Conservation (phyloP, 2,797 vertebrate species). For the Danio choprae region DNA sequence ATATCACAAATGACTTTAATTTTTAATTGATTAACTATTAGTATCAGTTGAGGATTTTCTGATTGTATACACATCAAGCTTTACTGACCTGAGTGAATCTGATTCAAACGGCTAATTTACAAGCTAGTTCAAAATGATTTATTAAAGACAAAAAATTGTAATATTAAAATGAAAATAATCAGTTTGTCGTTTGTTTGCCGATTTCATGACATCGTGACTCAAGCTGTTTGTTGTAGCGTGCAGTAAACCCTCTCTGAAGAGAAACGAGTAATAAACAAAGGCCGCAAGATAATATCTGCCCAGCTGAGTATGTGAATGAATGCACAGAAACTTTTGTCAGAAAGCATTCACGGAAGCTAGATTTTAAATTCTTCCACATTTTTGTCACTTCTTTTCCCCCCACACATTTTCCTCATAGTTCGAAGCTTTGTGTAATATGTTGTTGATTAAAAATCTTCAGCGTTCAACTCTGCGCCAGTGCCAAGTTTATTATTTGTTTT, state of each 20-base stretch:
- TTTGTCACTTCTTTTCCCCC: background rate
- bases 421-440: background rate
- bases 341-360: background rate
- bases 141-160: too few species aligned
- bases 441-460: slow-evolving; percentile 14
- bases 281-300: slow-evolving; percentile 1
- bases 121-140: background rate
- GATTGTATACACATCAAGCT: background rate
- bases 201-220: background rate
- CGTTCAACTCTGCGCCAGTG: background rate
- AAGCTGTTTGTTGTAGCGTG: background rate
- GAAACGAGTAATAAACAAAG: background rate
- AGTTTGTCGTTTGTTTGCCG: background rate
- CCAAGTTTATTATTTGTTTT: background rate
- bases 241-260: background rate
- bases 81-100: background rate
- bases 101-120: background rate
- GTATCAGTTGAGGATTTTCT: too few species aligned
- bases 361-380: background rate
- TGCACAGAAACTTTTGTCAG: background rate
- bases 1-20: too few species aligned
- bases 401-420: background rate
- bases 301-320: background rate
- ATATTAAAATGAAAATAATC: background rate
- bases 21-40: too few species aligned